These are phyloP conservation scores for Polypedilum pembai DNA, from an alignment of 1,140 invertebrate genomes.

Conservation along the genomic window DNA sequence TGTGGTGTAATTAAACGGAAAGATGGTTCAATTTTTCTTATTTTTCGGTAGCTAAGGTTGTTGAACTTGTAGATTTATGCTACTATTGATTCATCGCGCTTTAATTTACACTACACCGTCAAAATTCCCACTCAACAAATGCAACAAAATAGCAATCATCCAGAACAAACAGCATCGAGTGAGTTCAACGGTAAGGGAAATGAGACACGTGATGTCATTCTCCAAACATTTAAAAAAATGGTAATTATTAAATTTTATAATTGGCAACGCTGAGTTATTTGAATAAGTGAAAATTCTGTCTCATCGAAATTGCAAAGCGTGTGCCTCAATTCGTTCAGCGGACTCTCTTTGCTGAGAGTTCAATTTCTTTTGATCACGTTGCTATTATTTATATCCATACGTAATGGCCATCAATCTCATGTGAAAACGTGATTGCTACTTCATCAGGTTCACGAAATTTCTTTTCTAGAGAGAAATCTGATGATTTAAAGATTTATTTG, in stretches of 20 bases:
- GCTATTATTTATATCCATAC: background rate
- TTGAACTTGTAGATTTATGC: background rate
- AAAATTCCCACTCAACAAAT: no score
- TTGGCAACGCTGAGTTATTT: background rate
- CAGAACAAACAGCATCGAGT: no score
- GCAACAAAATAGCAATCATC: no score
- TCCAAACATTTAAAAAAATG: no score
- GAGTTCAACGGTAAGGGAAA: background rate
- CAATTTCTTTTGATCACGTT: background rate
- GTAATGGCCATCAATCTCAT: background rate
- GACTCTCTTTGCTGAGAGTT: background rate
- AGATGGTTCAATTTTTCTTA: conserved; percentile 18
- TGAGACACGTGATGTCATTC: background rate
- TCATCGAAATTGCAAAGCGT: background rate
- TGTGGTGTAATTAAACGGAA: conserved; percentile 8
- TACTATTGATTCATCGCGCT: background rate
- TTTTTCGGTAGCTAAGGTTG: background rate
- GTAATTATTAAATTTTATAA: no score
- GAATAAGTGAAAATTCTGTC: conserved; percentile 13
- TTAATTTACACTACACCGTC: background rate
- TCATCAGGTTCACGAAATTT: background rate
- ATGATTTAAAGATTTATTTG: no score
- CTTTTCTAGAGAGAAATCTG: no score
- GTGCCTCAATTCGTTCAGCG: background rate
- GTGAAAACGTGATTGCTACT: background rate